Base-by-base conservation (phyloP, 2,113 vertebrate genomes). In the Chascanopsetta lugubris region DNA sequence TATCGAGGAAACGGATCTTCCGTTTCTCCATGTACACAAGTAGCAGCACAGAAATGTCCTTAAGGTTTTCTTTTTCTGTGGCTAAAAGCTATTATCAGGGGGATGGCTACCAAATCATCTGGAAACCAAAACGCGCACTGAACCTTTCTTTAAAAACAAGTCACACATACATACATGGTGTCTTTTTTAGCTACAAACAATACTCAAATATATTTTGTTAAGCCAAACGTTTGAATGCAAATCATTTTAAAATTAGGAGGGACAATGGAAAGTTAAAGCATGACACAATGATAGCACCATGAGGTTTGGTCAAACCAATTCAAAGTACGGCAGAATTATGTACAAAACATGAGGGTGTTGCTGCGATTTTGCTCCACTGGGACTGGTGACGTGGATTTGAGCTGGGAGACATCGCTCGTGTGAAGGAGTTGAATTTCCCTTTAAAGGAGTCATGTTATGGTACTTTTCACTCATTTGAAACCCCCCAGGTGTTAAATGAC, bases 311-410 rank as follows among this genome's bases (percentile, higher is more conserved):
- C 71, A 79, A 62, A 75, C 68, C 72, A 83, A 85, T 64, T 70
- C n/a, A 74, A 84, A 84, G 42, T 62, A 82, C 62, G 82, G 66
- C 53, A 77, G 69, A 76, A 62, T 66, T 87, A 87, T 86, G 69
- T 88, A 88, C 82, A 86, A 48, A 17, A 54, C 56, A 27, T 64
- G 42, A 74, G 61, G 53, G 42, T 78, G 40, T 75, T 45, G 61
- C 38, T 20, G 69, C 77, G 63, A 77, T 69, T 75, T 84, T 76
- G 85, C 80, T 77, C 73, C 64, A 32, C 69, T 85, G 86, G 77
- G 87, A 83, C 82, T 77, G 81, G 86, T 87, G 88, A 88, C 82
- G 50, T 91, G 88, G 88, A 88, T 90, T 90, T 83, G 85, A 89
- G 89, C 80, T 91, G 71, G 66, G 82, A 81, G 79, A 86, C 85